A percentile compares a stretch with the other conserved stretches of the same genome.
phyloP scores from a whole-genome alignment of 2,888 invertebrate species.

The Hirtodrosophila cameraria region DNA sequence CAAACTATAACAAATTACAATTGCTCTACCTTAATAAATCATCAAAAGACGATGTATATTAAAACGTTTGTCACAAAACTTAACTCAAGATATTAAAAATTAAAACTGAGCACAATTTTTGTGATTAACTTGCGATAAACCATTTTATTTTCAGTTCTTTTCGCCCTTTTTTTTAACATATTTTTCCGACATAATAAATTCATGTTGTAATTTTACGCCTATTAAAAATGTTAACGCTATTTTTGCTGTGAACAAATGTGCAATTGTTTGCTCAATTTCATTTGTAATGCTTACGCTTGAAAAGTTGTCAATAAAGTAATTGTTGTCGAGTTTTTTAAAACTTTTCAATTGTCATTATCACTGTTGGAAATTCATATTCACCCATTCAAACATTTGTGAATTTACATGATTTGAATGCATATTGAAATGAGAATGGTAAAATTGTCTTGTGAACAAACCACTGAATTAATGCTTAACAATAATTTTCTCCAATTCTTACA shows the following conservation, averaged over 20 bases:
- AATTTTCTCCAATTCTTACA: too few relatives aligned
- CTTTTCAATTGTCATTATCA: background rate
- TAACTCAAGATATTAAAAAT: background rate
- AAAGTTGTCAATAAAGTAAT: conserved; percentile 5
- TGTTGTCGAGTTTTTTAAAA: conserved; percentile 2
- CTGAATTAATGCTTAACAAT: too few relatives aligned
- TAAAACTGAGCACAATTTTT: too few relatives aligned
- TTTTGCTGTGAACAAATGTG: conserved; percentile 22
- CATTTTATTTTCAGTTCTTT: background rate
- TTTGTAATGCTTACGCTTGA: conserved; percentile 27
- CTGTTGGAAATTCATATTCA: too few relatives aligned
- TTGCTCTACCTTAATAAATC: conserved; percentile 62
- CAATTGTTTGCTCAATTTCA: conserved; percentile 55
- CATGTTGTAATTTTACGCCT: conserved; percentile 40
- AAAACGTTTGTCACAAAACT: conserved; percentile 19
- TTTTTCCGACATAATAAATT: conserved; percentile 1
- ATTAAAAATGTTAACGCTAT: conserved; percentile 55
- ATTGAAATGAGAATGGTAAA: too few relatives aligned
- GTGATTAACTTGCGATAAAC: background rate
- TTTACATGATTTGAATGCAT: too few relatives aligned
- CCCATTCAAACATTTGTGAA: too few relatives aligned
- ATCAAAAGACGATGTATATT: conserved; percentile 13
- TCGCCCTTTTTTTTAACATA: conserved; percentile 2
- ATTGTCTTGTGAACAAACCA: too few relatives aligned
- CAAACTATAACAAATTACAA: conserved; percentile 64